Evolutionary conservation across 1,140 invertebrate species (phyloP).

Genomic region (Tetramorium simillimum): DNA sequence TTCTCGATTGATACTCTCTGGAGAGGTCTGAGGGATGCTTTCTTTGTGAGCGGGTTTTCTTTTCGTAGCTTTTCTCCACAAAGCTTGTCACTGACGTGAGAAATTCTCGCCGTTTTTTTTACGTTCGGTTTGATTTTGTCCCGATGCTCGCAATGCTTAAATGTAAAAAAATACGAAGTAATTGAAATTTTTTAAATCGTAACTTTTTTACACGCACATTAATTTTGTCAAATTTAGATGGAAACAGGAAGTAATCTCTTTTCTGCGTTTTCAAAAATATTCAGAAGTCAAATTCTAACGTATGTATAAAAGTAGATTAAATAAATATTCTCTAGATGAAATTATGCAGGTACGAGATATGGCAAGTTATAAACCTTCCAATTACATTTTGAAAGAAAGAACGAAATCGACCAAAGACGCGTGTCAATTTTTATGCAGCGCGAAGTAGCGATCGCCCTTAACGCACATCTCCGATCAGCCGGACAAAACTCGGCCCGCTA

Average conservation of each 20-base stretch:
- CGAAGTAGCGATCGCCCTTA: conserved; percentile 36
- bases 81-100: conserved; percentile 60
- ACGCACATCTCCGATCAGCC: conserved; percentile 64
- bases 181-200: neutral
- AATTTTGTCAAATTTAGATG: neutral
- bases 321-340: neutral
- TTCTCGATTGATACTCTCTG: conserved; percentile 77
- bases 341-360: neutral
- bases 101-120: conserved; percentile 58
- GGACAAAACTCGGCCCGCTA: conserved; percentile 54
- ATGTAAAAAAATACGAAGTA: neutral
- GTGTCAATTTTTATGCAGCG: conserved; percentile 54
- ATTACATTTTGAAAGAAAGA: neutral
- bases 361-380: neutral
- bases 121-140: conserved; percentile 33
- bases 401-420: neutral
- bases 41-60: conserved; percentile 73
- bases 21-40: conserved; percentile 67
- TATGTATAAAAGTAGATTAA: neutral
- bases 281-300: neutral
- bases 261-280: neutral
- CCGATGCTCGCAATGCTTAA: neutral
- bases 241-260: neutral
- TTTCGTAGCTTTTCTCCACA: conserved; percentile 43
- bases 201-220: neutral